phyloP scores from a whole-genome alignment of 2,113 vertebrate genomes.

The Osmerus mordax region DNA sequence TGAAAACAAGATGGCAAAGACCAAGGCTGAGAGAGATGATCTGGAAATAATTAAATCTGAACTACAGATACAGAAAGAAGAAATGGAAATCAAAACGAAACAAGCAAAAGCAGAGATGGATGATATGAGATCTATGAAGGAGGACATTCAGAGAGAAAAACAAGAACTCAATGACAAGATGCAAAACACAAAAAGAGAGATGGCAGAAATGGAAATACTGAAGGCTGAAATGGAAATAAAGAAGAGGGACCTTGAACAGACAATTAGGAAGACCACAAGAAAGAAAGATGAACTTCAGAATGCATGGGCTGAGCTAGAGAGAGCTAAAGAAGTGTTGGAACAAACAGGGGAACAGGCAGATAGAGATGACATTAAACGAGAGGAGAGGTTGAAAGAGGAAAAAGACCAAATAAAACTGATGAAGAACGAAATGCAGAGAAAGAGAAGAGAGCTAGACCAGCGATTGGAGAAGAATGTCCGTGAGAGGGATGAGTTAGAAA shows the following conservation, averaged over 20 bases:
- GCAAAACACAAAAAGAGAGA: constrained; percentile 38
- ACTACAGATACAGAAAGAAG: constrained; percentile 1
- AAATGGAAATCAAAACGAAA: constrained; percentile 14
- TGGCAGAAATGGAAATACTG: constrained; percentile 49
- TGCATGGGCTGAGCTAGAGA: constrained; percentile 31
- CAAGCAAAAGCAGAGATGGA: constrained; percentile 23
- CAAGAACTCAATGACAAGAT: constrained; percentile 29
- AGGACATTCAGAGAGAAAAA: constrained; percentile 27
- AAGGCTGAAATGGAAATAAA: constrained; percentile 49
- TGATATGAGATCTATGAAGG: constrained; percentile 16
- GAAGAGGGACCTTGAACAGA: constrained; percentile 37
- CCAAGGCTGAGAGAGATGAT: not conserved
- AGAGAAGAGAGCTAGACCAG: constrained; percentile 10
- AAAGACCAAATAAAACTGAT: constrained; percentile 9
- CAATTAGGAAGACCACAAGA: constrained; percentile 28
- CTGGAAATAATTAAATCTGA: constrained; percentile 8
- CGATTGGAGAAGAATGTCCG: constrained; percentile 4
- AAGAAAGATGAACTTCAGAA: constrained; percentile 37
- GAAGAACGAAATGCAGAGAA: constrained; percentile 8
- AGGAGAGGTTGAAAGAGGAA: constrained; percentile 3
- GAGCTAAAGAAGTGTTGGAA: constrained; percentile 10
- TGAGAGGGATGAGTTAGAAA: constrained; percentile 13
- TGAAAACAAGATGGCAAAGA: constrained; percentile 1
- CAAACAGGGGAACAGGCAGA: not conserved
- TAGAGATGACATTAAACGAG: constrained; percentile 1